A percentile compares a stretch with the other conserved stretches of the same genome.
Conservation (phyloP, 2,797 vertebrate species). For the Microhierax caerulescens region DNA sequence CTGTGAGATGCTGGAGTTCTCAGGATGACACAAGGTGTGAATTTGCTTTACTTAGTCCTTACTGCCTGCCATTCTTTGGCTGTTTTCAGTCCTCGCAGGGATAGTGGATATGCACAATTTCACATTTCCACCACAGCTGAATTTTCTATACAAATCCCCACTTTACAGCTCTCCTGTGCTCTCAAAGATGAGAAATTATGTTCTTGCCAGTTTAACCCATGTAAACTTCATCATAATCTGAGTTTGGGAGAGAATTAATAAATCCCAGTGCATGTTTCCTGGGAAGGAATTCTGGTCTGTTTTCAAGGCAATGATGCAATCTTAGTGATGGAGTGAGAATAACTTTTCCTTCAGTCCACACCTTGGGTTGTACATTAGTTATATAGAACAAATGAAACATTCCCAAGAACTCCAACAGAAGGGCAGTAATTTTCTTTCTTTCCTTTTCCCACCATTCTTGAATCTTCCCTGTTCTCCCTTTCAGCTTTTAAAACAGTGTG, state of each 20-base stretch:
- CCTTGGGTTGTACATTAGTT: not conserved
- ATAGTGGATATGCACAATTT: not conserved
- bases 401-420: conserved; percentile 13
- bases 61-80: not conserved
- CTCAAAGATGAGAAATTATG: not conserved
- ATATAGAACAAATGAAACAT: not conserved
- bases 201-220: conserved; percentile 20
- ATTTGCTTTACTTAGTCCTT: not conserved
- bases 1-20: not conserved
- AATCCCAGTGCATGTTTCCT: conserved; percentile 26
- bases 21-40: not conserved
- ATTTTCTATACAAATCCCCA: conserved; percentile 13
- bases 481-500: not conserved
- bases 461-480: not conserved
- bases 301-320: conserved; percentile 39
- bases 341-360: not conserved
- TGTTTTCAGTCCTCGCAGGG: not conserved
- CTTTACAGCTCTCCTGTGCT: conserved; percentile 35
- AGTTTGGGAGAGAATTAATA: conserved; percentile 28
- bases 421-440: not conserved
- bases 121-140: conserved; percentile 27
- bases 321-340: conserved; percentile 12
- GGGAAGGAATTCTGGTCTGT: conserved; percentile 27
- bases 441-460: conserved; percentile 1
- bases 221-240: conserved; percentile 6